A percentile compares a stretch with the other conserved stretches of the same genome.
Conservation (phyloP, 2,113 vertebrate species). For the Nipponia nippon region DNA sequence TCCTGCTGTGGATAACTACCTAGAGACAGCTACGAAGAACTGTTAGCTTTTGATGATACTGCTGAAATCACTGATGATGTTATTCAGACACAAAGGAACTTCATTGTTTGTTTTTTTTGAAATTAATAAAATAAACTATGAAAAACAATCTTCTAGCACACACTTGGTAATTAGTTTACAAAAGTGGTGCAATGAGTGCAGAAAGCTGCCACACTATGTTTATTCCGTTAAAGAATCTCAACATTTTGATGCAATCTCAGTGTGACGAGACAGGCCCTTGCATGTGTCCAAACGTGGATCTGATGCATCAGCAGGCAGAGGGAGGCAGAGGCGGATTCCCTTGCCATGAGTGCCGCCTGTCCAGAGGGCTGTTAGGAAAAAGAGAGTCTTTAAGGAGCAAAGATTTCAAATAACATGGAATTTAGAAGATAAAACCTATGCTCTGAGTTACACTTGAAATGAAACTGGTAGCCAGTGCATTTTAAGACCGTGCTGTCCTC, state of each 20-base stretch:
- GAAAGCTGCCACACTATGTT: not conserved
- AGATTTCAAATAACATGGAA: not conserved
- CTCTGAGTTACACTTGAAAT: not conserved
- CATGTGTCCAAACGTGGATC: not conserved
- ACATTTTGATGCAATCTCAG: not conserved
- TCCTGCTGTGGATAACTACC: not conserved
- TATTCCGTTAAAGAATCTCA: not conserved
- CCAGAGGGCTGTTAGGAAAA: not conserved
- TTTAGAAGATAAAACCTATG: not conserved
- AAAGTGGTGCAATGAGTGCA: not conserved
- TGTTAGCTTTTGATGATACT: not conserved
- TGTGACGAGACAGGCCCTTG: not conserved
- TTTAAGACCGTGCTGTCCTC: not conserved
- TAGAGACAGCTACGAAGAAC: not conserved
- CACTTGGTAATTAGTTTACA: not conserved
- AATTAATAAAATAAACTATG: not conserved
- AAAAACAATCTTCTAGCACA: not conserved
- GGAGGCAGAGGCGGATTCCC: not conserved
- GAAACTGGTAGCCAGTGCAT: not conserved
- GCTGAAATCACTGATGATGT: not conserved
- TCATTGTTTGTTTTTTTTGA: not conserved
- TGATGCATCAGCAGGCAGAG: not conserved
- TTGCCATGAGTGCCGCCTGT: not conserved
- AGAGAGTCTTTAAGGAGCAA: not conserved
- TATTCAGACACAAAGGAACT: not conserved